Evolutionary conservation across 1,140 invertebrate genomes (phyloP).

Genomic region (Sitodiplosis mosellana): DNA sequence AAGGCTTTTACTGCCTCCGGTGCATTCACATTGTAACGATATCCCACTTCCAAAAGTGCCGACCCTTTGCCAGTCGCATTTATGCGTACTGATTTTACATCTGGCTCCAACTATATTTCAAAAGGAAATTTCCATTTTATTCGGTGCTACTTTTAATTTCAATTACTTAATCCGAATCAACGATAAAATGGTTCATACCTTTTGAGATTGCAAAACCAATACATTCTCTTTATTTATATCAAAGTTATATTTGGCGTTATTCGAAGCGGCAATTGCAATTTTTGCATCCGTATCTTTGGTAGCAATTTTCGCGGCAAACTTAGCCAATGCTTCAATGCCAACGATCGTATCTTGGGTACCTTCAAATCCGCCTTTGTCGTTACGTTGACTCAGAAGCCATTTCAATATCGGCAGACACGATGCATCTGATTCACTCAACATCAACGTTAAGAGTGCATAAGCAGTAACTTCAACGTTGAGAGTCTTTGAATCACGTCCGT

Average conservation of each 20-base stretch:
- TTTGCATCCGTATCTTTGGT: background rate
- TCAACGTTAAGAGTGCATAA: conserved; percentile 45
- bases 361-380: conserved; percentile 43
- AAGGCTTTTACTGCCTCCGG: background rate
- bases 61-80: background rate
- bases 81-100: background rate
- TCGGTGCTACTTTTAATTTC: no score
- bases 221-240: background rate
- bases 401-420: background rate
- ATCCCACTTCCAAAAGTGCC: background rate
- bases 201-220: background rate
- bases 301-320: conserved; percentile 19
- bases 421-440: conserved; percentile 33
- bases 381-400: conserved; percentile 44
- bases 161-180: no score
- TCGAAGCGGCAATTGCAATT: background rate
- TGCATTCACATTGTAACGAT: background rate
- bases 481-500: background rate
- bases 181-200: no score
- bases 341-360: conserved; percentile 38
- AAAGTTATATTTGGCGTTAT: background rate
- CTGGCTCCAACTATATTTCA: background rate
- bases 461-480: conserved; percentile 63
- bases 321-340: conserved; percentile 31
- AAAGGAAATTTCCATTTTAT: no score